Percentiles rank a stretch among this genome's conserved stretches.
Evolutionary conservation across 1,140 invertebrate genomes (phyloP).

Genomic region (Rhopalosiphum maidis): DNA sequence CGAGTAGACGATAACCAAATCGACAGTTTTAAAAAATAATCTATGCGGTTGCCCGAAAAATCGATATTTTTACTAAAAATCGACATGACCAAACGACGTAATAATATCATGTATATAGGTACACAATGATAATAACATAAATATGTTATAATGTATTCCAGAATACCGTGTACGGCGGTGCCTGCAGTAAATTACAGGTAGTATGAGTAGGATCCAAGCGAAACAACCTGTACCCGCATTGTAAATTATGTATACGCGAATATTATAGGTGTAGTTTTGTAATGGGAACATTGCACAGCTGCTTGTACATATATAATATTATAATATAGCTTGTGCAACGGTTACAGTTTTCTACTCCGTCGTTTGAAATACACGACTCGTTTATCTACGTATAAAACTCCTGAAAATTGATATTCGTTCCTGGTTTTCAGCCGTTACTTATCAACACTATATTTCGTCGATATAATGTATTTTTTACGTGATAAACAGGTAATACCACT

Average conservation of each 20-base stretch:
- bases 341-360: slow-evolving; percentile 11
- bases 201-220: background rate
- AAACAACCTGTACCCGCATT: background rate
- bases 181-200: background rate
- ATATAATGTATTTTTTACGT: background rate
- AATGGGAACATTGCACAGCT: slow-evolving; percentile 38
- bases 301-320: background rate
- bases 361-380: background rate
- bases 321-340: background rate
- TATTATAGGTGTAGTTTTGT: slow-evolving; percentile 21
- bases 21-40: background rate
- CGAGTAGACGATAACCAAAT: background rate
- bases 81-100: background rate
- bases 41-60: background rate
- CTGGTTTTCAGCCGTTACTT: background rate
- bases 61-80: background rate
- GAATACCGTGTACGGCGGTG: background rate
- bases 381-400: background rate
- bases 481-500: background rate
- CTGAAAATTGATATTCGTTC: background rate
- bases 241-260: background rate
- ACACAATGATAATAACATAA: background rate
- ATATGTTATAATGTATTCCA: background rate
- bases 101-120: background rate
- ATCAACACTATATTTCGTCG: background rate